Conservation (phyloP, 1,140 invertebrate species). For the Steinernema feltiae region DNA sequence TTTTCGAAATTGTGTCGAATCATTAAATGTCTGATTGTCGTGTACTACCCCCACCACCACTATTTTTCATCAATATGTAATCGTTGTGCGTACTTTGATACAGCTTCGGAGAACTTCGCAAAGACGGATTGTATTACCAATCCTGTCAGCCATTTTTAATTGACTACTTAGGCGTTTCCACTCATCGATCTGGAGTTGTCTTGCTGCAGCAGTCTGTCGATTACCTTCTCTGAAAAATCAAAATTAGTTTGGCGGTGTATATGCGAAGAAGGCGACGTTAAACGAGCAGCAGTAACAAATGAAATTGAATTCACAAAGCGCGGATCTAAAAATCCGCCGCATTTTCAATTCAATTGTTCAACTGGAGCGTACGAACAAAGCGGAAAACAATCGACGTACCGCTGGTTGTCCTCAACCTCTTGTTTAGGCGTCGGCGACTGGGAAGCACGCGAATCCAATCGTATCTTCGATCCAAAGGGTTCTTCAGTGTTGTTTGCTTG, state of each 20-base stretch:
- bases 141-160: background rate
- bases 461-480: background rate
- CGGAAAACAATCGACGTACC: background rate
- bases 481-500: background rate
- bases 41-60: background rate
- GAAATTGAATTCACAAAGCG: too few relatives aligned
- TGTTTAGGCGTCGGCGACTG: background rate
- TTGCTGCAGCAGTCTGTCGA: background rate
- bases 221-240: background rate
- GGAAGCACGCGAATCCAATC: background rate
- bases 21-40: background rate
- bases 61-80: background rate
- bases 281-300: too few relatives aligned
- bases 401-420: background rate
- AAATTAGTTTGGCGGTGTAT: too few relatives aligned
- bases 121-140: background rate
- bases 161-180: background rate
- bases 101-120: background rate
- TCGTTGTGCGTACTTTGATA: slow-evolving; percentile 10
- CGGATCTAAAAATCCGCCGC: background rate
- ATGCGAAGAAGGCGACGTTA: too few relatives aligned
- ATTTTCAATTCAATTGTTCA: background rate
- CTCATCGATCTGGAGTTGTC: background rate
- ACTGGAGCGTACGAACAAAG: background rate
- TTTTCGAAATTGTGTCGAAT: background rate